Percentiles rank a stretch among this genome's conserved stretches.
Conservation (phyloP, 2,113 vertebrate species). For the Oplegnathus fasciatus region DNA sequence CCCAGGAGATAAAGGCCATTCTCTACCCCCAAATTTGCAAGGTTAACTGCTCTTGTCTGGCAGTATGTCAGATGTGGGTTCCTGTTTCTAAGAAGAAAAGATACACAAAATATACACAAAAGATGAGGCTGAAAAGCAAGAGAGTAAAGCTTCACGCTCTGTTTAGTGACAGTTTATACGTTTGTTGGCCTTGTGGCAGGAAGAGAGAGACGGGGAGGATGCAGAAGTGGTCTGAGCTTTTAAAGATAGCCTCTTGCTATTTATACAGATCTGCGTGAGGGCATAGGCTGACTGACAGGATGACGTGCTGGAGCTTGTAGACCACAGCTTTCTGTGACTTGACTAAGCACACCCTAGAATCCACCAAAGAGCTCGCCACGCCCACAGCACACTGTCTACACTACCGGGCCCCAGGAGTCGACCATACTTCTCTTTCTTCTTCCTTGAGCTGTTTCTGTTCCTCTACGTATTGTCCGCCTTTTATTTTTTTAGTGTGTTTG, state of each 20-base stretch:
- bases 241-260: slow-evolving; percentile 65
- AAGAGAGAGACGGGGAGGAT: slow-evolving; percentile 68
- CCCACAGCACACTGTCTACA: slow-evolving; percentile 61
- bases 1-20: slow-evolving; percentile 60
- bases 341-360: slow-evolving; percentile 55
- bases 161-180: background rate
- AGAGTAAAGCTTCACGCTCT: background rate
- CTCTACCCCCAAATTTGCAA: slow-evolving; percentile 37
- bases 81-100: slow-evolving; percentile 17
- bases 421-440: slow-evolving; percentile 71
- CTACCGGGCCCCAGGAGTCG: slow-evolving; percentile 58
- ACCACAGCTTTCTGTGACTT: slow-evolving; percentile 69
- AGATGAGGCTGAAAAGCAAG: too few relatives aligned
- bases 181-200: slow-evolving; percentile 50
- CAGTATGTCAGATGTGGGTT: slow-evolving; percentile 20
- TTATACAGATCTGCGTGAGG: slow-evolving; percentile 32
- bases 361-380: slow-evolving; percentile 68
- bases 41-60: slow-evolving; percentile 30
- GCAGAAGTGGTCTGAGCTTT: slow-evolving; percentile 54
- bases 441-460: slow-evolving; percentile 55
- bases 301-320: slow-evolving; percentile 79
- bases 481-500: slow-evolving; percentile 3
- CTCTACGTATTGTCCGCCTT: slow-evolving; percentile 10
- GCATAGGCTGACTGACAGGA: slow-evolving; percentile 62
- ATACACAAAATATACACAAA: background rate